Evolutionary conservation across 2,113 vertebrate genomes (phyloP), one percentile per base, ranked within the genome.

Genomic region (Istiophorus platypterus): DNA sequence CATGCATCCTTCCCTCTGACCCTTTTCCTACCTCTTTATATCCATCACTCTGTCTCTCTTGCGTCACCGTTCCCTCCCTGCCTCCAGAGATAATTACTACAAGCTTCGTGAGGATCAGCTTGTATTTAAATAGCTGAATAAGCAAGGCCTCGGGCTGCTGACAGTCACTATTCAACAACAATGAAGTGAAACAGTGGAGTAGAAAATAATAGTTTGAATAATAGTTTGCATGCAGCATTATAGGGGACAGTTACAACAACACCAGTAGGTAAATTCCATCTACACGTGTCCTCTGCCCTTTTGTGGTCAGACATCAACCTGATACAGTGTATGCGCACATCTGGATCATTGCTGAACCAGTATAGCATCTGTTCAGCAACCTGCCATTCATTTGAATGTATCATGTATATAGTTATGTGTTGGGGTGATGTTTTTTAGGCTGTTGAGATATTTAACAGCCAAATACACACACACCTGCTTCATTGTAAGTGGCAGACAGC

Each of bases 401-500:
- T 72, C 15, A 49, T 31, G 24, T 24, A 3, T 59, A 58, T 37
- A 12, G 37, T 49, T 64, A 51, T n/a, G 2, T 49, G 24, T 22
- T 7, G 2, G 63, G 2, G 27, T 20, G 15, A 0, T 8, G 2
- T 37, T 4, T 27, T 66, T 51, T 0, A 14, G 1, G 14, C 15
- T 24, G 11, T 2, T 54, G 15, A 68, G 37, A 0, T 22, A 8
- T 45, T 45, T 7, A 71, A 41, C 27, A 56, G 18, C n/a, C 58
- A 58, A 39, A 61, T 17, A 71, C 71, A 80, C 41, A 86, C 87
- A 62, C 7, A 99, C 98, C 98, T 96, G 98, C 98, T 95, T 99
- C 98, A 15, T 99, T 98, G 11, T 98, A 99, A 68, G 96, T 95
- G 1, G 96, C 96, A 0, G 97, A 96, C 26, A 99, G 92, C 84